These are phyloP conservation scores for Xiphydria camelus DNA, from an alignment of 2,888 invertebrate genomes.

Conservation along the genomic window DNA sequence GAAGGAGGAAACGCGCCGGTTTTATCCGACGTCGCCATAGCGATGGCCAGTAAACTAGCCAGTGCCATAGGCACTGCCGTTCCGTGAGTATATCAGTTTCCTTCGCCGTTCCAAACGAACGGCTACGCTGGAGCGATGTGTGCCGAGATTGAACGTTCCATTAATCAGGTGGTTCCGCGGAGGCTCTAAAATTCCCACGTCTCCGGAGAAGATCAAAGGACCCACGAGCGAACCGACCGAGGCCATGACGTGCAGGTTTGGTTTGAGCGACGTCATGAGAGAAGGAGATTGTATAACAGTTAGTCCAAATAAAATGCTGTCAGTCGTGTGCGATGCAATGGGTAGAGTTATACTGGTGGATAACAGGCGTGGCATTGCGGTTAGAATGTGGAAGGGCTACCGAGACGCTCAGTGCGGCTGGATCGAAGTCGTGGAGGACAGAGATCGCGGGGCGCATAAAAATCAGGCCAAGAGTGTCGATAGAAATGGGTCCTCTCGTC, in stretches of 20 bases:
- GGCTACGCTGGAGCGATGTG: too few relatives aligned
- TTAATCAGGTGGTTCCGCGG: constrained; percentile 62
- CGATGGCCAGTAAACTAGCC: constrained; percentile 86
- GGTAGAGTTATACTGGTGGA: constrained; percentile 89
- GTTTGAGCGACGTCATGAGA: constrained; percentile 78
- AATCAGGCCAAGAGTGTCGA: constrained; percentile 9
- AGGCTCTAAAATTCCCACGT: constrained; percentile 49
- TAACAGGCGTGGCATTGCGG: constrained; percentile 74
- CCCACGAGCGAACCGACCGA: constrained; percentile 63
- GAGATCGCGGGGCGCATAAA: constrained; percentile 31
- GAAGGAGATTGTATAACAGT: constrained; percentile 75
- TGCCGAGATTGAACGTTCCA: too few relatives aligned
- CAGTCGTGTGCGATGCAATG: constrained; percentile 81
- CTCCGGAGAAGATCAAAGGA: constrained; percentile 44
- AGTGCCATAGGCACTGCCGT: constrained; percentile 64
- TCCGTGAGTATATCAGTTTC: constrained; percentile 78
- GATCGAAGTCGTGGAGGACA: constrained; percentile 77
- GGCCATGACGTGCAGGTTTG: constrained; percentile 77
- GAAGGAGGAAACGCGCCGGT: constrained; percentile 84
- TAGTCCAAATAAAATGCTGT: constrained; percentile 79
- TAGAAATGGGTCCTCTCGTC: constrained; percentile 27
- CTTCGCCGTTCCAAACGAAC: too few relatives aligned
- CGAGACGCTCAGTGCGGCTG: constrained; percentile 95
- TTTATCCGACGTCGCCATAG: constrained; percentile 89
- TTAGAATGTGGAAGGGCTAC: constrained; percentile 94